Evolutionary conservation across 2,113 vertebrate genomes (phyloP), one percentile per base, ranked within the genome.

Genomic region (Excalfactoria chinensis): DNA sequence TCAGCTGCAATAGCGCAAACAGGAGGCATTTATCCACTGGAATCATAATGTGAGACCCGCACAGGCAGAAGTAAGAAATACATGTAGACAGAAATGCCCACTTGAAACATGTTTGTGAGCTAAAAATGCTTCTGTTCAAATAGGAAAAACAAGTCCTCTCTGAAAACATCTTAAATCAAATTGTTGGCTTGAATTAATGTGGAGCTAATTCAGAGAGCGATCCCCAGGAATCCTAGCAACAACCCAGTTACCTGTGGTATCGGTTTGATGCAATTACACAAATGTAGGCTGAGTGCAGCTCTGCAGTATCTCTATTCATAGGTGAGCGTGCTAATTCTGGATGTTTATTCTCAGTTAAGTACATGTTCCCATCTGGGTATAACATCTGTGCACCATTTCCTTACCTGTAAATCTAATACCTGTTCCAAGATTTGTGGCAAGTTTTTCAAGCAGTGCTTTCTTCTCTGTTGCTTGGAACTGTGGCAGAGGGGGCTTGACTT

Each of bases 141-240:
- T 1, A 91, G 43, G 28, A 12, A 46, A 55, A 75, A 63, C 30
- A 62, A 46, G 11, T 82, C 92, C 32, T 63, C 32, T 64, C 48
- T 71, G 40, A 81, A 90, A 72, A 10, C 79, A 64, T 55, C 7
- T 1, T 23, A 86, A 84, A 4, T 68, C 35, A 74, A 79, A 67
- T 88, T 4, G 12, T 63, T 84, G 79, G 19, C 37, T 77, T 83
- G 73, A 64, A 86, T 84, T 75, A 55, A 23, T 60, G 60, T 77
- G 43, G 13, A 91, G 49, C 22, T 78, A 59, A 69, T 81, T 32
- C 73, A 80, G 66, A 84, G 60, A 30, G 32, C 73, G 19, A 71
- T 84, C 43, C 76, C 56, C 53, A 81, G 88, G 88, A 94, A 90
- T 94, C 90, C 82, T 94, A 93, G 88, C 92, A 94, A 84, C 92